Evolutionary conservation across 2,888 invertebrate genomes (phyloP), one percentile per base, ranked within the genome.

Genomic region (Acheta domesticus): DNA sequence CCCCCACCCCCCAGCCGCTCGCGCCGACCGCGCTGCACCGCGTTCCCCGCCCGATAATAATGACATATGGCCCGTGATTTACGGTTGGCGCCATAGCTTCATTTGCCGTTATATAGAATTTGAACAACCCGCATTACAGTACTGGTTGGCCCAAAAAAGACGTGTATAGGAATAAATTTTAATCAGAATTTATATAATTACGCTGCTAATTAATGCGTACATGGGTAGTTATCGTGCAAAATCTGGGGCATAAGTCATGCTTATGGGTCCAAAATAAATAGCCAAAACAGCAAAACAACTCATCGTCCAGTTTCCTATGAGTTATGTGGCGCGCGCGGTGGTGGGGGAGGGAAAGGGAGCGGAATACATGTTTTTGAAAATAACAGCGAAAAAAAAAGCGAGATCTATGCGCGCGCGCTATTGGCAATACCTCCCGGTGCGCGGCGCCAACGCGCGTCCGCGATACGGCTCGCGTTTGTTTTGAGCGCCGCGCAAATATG

Each of bases 41-140:
- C 48, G 21, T 75, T 77, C 19, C 73, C 73, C 62, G 23, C n/a
- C 23, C 50, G 49, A 50, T 50, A 12, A 75, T 36, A 77, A 20
- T 79, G 79, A 79, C 76, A 76, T 79, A 76, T 76, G 49, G 19
- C 76, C 36, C 76, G 76, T n/a, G 12, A 23, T 49, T 48, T 23
- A 48, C 23, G 20, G 12, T 74, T 11, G 23, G 20, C 23, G 49
- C 75, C 74, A 23, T 36, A 49, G 79, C 76, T 79, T 76, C 76
- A 73, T 79, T 48, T 73, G 79, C 48, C 48, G 49, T 50, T 62
- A 76, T 79, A 79, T 76, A 76, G 79, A 79, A 79, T 76, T 79
- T 76, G 79, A 79, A 76, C 75, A 76, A 76, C 62, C 62, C 62
- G 62, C 62, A 62, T 62, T 62, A 62, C 62, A 62, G 62, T 62